Conservation (phyloP, 1,140 invertebrate species). For the Cydia fagiglandana region DNA sequence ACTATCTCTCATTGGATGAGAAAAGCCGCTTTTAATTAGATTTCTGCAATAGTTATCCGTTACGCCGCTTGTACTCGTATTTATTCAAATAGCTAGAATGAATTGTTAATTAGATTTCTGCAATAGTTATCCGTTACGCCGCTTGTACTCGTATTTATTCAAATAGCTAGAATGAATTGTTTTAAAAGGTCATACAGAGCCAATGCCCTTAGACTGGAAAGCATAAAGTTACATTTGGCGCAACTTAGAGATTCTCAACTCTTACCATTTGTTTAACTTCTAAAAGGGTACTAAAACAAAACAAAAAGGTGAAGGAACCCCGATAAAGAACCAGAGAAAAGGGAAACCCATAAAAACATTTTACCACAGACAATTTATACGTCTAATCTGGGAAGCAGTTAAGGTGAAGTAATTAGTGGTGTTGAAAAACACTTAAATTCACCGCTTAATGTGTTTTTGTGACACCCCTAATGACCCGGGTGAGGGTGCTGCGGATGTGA, state of each 20-base stretch:
- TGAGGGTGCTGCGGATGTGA: slow-evolving; percentile 42
- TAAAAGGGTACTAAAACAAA: neutral
- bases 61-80: too few species aligned
- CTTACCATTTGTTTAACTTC: neutral
- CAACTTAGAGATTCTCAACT: slow-evolving; percentile 4
- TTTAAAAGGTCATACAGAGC: neutral
- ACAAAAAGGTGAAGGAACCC: slow-evolving; percentile 7
- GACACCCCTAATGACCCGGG: slow-evolving; percentile 50
- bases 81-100: too few species aligned
- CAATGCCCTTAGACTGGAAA: slow-evolving; percentile 2
- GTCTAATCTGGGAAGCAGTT: slow-evolving; percentile 52
- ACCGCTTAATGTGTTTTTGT: slow-evolving; percentile 51
- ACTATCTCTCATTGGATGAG: too few species aligned
- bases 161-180: neutral
- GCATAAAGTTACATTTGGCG: neutral
- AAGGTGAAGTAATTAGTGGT: slow-evolving; percentile 50
- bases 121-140: too few species aligned
- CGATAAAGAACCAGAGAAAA: slow-evolving; percentile 32
- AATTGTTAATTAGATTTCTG: too few species aligned
- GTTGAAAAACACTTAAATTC: slow-evolving; percentile 55
- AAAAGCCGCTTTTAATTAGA: too few species aligned
- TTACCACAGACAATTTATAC: slow-evolving; percentile 39
- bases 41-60: too few species aligned
- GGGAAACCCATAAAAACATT: slow-evolving; percentile 37
- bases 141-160: too few species aligned